Evolutionary conservation across 2,888 invertebrate species (phyloP), one percentile per base, ranked within the genome.

Genomic region (Linnaemya tessellans): DNA sequence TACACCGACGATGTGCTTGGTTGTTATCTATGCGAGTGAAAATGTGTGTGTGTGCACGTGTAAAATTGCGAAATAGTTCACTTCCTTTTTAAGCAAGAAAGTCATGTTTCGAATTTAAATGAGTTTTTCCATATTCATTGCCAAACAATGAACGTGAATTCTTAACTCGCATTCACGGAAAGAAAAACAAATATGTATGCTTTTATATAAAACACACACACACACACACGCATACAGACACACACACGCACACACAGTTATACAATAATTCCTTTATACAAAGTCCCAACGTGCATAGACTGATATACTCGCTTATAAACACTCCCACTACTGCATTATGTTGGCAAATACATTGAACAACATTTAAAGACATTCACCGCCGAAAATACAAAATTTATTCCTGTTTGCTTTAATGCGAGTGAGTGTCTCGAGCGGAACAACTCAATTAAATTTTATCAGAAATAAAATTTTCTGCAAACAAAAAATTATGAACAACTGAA

Each of bases 51-150:
- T 64, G 30, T 80, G 30, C 8, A 10, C 38, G 38, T 67, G 7
- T 43, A 25, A 18, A 71, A 38, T 41, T 71, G 68, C 62, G 56
- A 65, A 65, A 71, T 71, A 49, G 51, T 82, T 65, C 64, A 68
- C 30, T 75, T 62, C 51, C 67, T 43, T 60, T 62, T 60, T 54
- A 71, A 67, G 62, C 62, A 35, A 62, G 49, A 51, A 68, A 73
- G 67, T 81, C 58, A 62, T 68, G 67, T 74, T 75, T 74, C 60
- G 73, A 81, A 74, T 68, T 51, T 74, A 15, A 73, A 74, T 74
- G 18, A 80, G 13, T 68, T 65, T 80, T 49, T 22, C 11, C 11
- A 4, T 51, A 30, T 60, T 58, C 58, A 67, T 65, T 67, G 22
- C 18, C 35, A 58, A 38, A 51, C 43, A 41, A 58, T 18, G 38